phyloP scores from a whole-genome alignment of 1,140 invertebrate genomes.

The Bradysia coprophila region DNA sequence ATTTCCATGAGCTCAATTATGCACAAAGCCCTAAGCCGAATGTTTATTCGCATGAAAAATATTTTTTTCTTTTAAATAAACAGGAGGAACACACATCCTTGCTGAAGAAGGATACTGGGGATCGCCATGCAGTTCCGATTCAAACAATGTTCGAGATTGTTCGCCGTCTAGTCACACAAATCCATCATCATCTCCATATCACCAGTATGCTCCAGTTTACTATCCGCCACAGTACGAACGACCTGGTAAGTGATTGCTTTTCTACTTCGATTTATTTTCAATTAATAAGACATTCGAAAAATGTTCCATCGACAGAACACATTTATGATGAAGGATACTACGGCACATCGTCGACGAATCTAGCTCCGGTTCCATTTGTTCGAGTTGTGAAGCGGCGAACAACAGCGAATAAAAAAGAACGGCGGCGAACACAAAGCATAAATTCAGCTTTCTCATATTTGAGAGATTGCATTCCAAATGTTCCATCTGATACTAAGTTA shows the following conservation, averaged over 20 bases:
- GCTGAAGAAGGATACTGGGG: background rate
- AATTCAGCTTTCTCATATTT: slow-evolving; percentile 88
- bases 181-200: background rate
- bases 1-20: background rate
- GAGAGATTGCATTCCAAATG: slow-evolving; percentile 86
- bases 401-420: slow-evolving; percentile 86
- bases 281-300: background rate
- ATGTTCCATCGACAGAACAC: too few relatives aligned
- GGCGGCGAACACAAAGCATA: slow-evolving; percentile 79
- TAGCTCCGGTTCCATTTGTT: slow-evolving; percentile 25
- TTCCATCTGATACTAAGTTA: slow-evolving; percentile 85
- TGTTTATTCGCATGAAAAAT: too few relatives aligned
- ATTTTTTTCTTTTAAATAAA: background rate
- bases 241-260: background rate
- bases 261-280: background rate
- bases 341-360: slow-evolving; percentile 4
- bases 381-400: slow-evolving; percentile 49
- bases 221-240: background rate
- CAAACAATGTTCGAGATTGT: background rate
- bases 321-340: slow-evolving; percentile 5
- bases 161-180: background rate
- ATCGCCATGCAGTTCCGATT: background rate
- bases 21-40: too few relatives aligned
- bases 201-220: background rate
- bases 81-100: background rate